phyloP scores from a whole-genome alignment of 2,113 vertebrate species.

The Climacteris rufus region DNA sequence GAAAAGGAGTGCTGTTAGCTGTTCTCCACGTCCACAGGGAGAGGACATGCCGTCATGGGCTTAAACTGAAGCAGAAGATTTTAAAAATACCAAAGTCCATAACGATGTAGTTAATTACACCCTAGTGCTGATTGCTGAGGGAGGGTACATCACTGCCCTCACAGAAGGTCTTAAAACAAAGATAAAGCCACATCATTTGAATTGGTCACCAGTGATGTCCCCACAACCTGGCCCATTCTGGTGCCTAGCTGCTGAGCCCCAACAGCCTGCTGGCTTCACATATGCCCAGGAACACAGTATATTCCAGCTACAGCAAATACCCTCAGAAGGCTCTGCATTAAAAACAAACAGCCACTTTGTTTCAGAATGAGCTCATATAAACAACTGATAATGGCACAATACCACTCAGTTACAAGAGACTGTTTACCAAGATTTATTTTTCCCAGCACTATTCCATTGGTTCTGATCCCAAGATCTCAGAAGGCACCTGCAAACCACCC shows the following conservation, averaged over 20 bases:
- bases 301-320: not conserved
- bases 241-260: not conserved
- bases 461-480: not conserved
- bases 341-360: not conserved
- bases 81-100: not conserved
- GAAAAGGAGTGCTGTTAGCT: not conserved
- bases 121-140: not conserved
- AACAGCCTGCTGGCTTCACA: not conserved
- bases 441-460: not conserved
- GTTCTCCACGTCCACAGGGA: not conserved
- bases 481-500: not conserved
- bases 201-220: not conserved
- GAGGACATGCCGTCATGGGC: not conserved
- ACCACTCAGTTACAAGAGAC: not conserved
- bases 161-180: not conserved
- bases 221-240: not conserved
- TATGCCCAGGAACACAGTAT: not conserved
- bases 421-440: not conserved
- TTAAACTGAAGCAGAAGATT: not conserved
- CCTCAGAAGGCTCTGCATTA: not conserved
- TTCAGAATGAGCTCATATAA: slow-evolving; percentile 28
- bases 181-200: not conserved
- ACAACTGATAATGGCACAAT: not conserved
- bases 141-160: not conserved
- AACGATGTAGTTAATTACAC: fast-evolving